Conservation (phyloP, 2,113 vertebrate species). For the Mohoua ochrocephala region DNA sequence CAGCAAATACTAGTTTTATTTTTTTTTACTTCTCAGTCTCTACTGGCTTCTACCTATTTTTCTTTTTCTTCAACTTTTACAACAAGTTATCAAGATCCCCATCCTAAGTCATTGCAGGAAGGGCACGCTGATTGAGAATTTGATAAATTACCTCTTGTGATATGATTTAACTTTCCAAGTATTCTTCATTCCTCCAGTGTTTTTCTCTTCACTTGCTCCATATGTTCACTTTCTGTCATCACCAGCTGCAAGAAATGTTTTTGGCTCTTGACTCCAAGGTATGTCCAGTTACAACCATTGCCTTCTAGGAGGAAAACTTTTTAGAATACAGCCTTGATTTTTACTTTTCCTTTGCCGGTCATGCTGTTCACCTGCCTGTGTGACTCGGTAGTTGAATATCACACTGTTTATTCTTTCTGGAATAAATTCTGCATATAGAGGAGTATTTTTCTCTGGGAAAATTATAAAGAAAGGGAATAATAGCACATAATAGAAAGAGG, state of each 20-base stretch:
- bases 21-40: not conserved
- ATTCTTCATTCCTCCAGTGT: not conserved
- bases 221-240: conserved; percentile 33
- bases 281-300: not conserved
- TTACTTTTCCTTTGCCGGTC: not conserved
- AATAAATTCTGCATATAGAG: not conserved
- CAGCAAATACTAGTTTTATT: not conserved
- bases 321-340: not conserved
- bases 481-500: not conserved
- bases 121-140: not conserved
- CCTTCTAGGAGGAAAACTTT: not conserved
- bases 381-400: not conserved
- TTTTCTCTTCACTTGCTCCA: not conserved
- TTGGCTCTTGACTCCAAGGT: not conserved
- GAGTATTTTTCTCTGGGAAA: not conserved
- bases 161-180: conserved; percentile 8
- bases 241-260: conserved; percentile 7
- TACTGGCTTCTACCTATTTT: not conserved
- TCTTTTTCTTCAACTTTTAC: not conserved
- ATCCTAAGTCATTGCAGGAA: not conserved
- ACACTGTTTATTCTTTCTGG: not conserved
- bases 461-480: not conserved
- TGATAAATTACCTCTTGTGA: conserved; percentile 26
- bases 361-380: not conserved
- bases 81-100: not conserved